Evolutionary conservation across 2,113 vertebrate genomes (phyloP).

Genomic region (Pardalotus punctatus): DNA sequence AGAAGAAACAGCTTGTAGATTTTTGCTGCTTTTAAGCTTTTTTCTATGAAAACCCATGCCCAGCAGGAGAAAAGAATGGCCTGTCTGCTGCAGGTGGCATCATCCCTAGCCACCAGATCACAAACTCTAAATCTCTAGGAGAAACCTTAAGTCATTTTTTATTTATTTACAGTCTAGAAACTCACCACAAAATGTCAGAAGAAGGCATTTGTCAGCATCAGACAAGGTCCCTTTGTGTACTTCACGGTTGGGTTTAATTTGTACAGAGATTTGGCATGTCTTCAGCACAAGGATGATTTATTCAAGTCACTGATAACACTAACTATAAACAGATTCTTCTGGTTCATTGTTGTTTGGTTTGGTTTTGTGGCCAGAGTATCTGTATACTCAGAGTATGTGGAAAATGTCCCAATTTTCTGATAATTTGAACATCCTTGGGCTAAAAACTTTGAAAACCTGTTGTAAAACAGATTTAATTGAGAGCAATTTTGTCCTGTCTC

Average conservation of each 20-base stretch:
- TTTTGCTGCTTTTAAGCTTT: not conserved
- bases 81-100: not conserved
- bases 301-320: not conserved
- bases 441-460: not conserved
- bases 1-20: not conserved
- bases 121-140: not conserved
- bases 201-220: not conserved
- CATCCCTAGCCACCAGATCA: not conserved
- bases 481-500: not conserved
- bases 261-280: not conserved
- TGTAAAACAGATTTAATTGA: not conserved
- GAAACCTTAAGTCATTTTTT: not conserved
- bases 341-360: not conserved
- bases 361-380: not conserved
- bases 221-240: not conserved
- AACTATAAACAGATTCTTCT: not conserved
- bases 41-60: accelerated
- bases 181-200: not conserved
- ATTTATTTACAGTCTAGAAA: not conserved
- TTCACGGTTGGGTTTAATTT: not conserved
- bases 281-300: not conserved
- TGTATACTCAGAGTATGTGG: not conserved
- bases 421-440: not conserved
- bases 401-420: not conserved
- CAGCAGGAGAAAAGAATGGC: not conserved